Evolutionary conservation across 2,113 vertebrate genomes (phyloP).

Genomic region (Danionella cerebrum): DNA sequence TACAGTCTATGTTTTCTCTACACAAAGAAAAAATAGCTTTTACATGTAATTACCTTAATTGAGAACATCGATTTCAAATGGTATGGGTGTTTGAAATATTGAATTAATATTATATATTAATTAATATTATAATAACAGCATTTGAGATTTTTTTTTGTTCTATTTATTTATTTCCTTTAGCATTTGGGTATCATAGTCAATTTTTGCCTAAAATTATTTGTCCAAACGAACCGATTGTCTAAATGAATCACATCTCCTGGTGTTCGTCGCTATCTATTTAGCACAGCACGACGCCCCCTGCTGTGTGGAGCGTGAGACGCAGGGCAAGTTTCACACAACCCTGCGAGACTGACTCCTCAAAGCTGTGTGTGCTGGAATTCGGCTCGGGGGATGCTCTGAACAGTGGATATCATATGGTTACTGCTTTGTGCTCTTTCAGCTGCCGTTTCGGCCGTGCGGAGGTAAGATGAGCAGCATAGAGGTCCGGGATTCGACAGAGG

Average conservation of each 20-base stretch:
- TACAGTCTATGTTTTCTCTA: no score
- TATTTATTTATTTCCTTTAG: no score
- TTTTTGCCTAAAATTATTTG: neutral
- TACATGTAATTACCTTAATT: no score
- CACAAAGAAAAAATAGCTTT: no score
- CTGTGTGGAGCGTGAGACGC: slow-evolving; percentile 36
- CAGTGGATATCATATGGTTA: slow-evolving; percentile 38
- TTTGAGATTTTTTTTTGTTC: no score
- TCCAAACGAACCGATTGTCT: neutral
- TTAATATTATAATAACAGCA: no score
- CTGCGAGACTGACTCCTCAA: slow-evolving; percentile 46
- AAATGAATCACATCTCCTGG: neutral
- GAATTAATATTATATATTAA: no score
- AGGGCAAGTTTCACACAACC: slow-evolving; percentile 53
- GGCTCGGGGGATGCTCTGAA: slow-evolving; percentile 40
- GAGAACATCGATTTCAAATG: no score
- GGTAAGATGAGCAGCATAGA: slow-evolving; percentile 57
- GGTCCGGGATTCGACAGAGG: slow-evolving; percentile 43
- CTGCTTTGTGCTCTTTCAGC: slow-evolving; percentile 30
- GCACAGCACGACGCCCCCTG: slow-evolving; percentile 58
- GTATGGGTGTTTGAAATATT: no score
- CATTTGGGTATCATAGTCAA: no score
- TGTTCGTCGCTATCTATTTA: neutral
- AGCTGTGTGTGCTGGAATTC: slow-evolving; percentile 44
- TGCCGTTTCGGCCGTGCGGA: slow-evolving; percentile 36